Conservation (phyloP, 2,797 vertebrate species). For the Macrochelys suwanniensis region DNA sequence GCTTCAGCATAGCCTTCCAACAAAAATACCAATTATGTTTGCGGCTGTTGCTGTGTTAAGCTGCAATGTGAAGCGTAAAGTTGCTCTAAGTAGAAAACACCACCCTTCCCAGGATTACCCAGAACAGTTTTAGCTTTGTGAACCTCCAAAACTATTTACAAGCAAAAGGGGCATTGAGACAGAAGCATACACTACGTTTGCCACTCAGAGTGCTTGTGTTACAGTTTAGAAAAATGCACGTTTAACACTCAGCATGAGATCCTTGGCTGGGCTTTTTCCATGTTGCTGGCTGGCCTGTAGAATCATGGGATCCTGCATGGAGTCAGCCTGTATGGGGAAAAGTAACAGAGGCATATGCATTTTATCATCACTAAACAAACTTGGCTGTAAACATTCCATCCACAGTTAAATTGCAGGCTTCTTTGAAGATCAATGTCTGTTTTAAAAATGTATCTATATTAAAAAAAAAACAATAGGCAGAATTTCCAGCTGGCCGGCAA, state of each 20-base stretch:
- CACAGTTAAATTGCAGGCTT: conserved; percentile 84
- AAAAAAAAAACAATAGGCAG: conserved; percentile 21
- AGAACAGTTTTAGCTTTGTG: conserved; percentile 15
- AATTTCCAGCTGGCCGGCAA: conserved; percentile 64
- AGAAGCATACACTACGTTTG: not conserved
- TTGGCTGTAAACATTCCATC: conserved; percentile 83
- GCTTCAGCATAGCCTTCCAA: not conserved
- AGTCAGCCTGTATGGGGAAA: conserved; percentile 7
- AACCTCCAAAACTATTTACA: conserved; percentile 21
- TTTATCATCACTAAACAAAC: conserved; percentile 84
- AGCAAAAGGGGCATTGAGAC: not conserved
- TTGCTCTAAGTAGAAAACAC: not conserved
- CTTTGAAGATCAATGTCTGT: conserved; percentile 79
- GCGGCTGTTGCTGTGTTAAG: not conserved
- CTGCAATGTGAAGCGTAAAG: not conserved
- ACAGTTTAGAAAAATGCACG: not conserved
- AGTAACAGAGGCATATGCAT: conserved; percentile 42
- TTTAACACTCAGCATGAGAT: accelerated
- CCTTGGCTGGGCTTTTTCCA: conserved; percentile 15
- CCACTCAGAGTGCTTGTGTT: not conserved
- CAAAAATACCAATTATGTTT: not conserved
- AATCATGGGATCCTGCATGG: accelerated
- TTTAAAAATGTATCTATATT: conserved; percentile 70
- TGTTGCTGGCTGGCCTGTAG: not conserved
- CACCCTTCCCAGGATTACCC: conserved; percentile 21